Evolutionary conservation across 1,140 invertebrate genomes (phyloP).

Genomic region (Papilio polyxenes): DNA sequence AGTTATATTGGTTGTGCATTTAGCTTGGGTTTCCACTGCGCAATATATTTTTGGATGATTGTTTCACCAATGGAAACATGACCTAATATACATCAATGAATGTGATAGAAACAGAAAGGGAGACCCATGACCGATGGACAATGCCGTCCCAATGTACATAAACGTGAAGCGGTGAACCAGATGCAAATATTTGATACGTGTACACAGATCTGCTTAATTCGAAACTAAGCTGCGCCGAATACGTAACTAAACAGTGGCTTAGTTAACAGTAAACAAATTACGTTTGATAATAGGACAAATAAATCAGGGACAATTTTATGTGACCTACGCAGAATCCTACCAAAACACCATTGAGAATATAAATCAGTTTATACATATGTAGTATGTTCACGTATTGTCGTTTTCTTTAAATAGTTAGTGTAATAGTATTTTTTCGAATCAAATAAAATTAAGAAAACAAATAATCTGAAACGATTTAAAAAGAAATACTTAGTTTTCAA

Average conservation of each 20-base stretch:
- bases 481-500: no score
- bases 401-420: no score
- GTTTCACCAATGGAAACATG: no score
- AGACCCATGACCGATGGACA: not conserved
- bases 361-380: not conserved
- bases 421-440: no score
- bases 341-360: not conserved
- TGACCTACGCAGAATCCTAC: not conserved
- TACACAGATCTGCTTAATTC: slow-evolving; percentile 3
- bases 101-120: not conserved
- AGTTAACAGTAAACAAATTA: slow-evolving; percentile 16
- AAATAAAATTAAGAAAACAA: no score
- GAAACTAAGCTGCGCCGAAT: not conserved
- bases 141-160: not conserved
- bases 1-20: no score
- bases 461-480: no score
- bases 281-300: not conserved
- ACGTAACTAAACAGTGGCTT: slow-evolving; percentile 15
- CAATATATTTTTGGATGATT: no score
- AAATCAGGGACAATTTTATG: not conserved
- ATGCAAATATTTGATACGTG: slow-evolving; percentile 19
- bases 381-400: no score
- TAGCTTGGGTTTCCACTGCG: no score
- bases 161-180: not conserved
- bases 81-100: not conserved